Evolutionary conservation across 2,797 vertebrate genomes (phyloP).

Genomic region (Anguilla marmorata): DNA sequence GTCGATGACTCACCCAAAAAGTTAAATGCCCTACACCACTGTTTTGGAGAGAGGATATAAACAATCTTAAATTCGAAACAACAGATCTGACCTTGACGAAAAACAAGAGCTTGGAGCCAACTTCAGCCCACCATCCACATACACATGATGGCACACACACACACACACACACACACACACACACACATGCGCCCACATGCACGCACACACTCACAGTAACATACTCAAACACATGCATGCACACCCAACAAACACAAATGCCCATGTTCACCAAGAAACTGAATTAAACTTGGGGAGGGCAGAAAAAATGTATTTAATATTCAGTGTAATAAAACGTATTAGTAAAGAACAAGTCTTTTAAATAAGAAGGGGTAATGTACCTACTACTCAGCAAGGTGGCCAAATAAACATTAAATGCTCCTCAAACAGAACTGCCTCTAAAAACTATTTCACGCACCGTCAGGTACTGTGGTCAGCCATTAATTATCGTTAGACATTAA

Average conservation of each 20-base stretch:
- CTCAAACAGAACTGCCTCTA: slow-evolving; percentile 2
- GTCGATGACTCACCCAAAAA: slow-evolving; percentile 9
- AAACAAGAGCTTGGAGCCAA: not conserved
- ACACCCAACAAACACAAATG: not conserved
- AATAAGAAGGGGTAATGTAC: slow-evolving; percentile 6
- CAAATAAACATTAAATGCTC: slow-evolving; percentile 18
- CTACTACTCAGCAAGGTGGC: not conserved
- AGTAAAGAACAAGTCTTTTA: slow-evolving; percentile 4
- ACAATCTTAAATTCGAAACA: not conserved
- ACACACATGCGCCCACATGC: not conserved
- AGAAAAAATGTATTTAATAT: not conserved
- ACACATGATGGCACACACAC: not conserved
- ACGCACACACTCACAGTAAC: not conserved
- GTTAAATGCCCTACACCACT: not conserved
- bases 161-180: not conserved
- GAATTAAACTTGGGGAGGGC: not conserved
- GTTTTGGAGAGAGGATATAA: not conserved
- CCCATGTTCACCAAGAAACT: not conserved
- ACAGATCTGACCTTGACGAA: slow-evolving; percentile 10
- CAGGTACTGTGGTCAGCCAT: slow-evolving; percentile 18
- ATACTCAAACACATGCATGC: not conserved
- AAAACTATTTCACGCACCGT: slow-evolving; percentile 22
- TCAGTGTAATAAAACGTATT: not conserved
- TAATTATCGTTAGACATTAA: slow-evolving; percentile 21
- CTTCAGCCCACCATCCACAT: not conserved